Conservation (phyloP, 2,888 invertebrate genomes). For the Aquatica leii region DNA sequence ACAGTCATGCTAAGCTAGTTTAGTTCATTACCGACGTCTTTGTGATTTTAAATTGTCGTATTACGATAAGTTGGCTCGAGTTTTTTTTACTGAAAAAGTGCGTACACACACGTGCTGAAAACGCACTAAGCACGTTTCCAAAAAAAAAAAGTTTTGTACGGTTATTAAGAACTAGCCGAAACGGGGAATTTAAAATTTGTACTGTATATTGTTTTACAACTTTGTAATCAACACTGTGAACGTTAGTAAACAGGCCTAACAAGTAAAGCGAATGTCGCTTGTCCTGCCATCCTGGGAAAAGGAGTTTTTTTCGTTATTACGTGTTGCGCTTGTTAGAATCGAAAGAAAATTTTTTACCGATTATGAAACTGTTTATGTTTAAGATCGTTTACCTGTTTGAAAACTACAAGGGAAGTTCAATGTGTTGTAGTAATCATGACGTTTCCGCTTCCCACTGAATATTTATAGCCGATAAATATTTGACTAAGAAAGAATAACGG, state of each 20-base stretch:
- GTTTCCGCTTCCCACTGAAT: too few relatives aligned
- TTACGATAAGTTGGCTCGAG: constrained; percentile 12
- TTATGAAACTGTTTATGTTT: not conserved
- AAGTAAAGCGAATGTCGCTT: constrained; percentile 26
- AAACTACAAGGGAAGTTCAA: too few relatives aligned
- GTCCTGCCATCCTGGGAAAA: constrained; percentile 27
- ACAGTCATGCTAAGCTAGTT: constrained; percentile 31
- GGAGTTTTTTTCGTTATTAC: constrained; percentile 11
- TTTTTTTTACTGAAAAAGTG: too few relatives aligned
- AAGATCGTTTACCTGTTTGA: too few relatives aligned
- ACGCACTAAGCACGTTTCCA: too few relatives aligned
- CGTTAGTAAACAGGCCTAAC: constrained; percentile 29
- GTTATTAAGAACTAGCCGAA: too few relatives aligned
- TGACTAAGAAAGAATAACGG: too few relatives aligned
- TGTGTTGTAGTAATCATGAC: too few relatives aligned
- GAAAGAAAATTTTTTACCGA: not conserved
- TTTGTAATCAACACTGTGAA: constrained; percentile 24
- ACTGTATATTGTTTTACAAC: not conserved
- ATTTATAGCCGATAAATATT: too few relatives aligned
- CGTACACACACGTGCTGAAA: too few relatives aligned
- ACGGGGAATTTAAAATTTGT: not conserved
- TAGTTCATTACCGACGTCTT: constrained; percentile 26
- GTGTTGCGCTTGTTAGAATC: not conserved
- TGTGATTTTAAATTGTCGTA: constrained; percentile 12
- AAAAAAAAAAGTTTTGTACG: too few relatives aligned